These are phyloP conservation scores for Apis laboriosa DNA, from an alignment of 1,140 invertebrate genomes.

Conservation along the genomic window DNA sequence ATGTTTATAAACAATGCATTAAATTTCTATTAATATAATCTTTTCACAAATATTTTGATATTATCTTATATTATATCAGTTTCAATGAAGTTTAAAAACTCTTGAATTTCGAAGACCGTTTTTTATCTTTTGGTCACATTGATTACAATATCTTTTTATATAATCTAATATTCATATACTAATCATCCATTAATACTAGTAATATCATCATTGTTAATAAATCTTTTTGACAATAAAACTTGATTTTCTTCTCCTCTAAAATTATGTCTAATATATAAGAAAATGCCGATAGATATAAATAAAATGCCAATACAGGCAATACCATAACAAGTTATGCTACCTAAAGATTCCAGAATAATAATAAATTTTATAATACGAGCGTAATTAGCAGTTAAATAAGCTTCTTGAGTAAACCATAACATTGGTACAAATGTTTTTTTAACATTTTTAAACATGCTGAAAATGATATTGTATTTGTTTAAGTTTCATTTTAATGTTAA, in stretches of 20 bases:
- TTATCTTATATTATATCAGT: neutral
- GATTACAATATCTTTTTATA: neutral
- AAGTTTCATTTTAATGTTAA: constrained; percentile 9
- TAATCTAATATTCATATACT: neutral
- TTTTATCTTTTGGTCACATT: neutral
- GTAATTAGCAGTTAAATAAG: constrained; percentile 83
- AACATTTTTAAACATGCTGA: constrained; percentile 82
- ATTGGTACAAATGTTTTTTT: constrained; percentile 84
- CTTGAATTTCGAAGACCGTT: neutral
- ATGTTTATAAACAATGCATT: constrained; percentile 15
- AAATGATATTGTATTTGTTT: constrained; percentile 57
- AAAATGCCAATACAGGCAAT: constrained; percentile 80
- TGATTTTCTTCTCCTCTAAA: constrained; percentile 65
- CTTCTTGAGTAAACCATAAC: constrained; percentile 89
- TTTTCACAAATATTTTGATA: neutral
- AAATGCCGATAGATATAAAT: constrained; percentile 77
- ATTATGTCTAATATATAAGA: constrained; percentile 67
- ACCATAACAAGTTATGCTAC: constrained; percentile 80
- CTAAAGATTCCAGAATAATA: constrained; percentile 79
- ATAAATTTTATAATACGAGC: constrained; percentile 82
- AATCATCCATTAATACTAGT: neutral
- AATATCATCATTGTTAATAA: constrained; percentile 37
- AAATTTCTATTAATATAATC: neutral
- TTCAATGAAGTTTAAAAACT: neutral
- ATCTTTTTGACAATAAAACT: constrained; percentile 61